A percentile compares a stretch with the other conserved stretches of the same genome.
Evolutionary conservation across 53 echinoderm and acorn worm species (phyloP).

Genomic region (Echinometra lucunter): DNA sequence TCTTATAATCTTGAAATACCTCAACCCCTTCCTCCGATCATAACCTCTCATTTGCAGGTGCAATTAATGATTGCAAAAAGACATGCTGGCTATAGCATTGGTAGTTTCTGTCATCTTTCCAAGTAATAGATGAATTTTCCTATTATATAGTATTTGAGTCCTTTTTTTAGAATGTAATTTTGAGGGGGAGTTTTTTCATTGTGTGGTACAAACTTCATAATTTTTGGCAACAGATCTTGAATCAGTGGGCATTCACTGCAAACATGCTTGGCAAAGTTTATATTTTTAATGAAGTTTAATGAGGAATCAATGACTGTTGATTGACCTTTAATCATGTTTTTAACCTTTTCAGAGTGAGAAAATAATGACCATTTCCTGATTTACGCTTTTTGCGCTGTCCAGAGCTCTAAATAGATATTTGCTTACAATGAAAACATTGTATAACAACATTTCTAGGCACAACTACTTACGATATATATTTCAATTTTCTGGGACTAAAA

Average conservation of each 20-base stretch:
- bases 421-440: no score
- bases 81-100: not conserved
- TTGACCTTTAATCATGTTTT: not conserved
- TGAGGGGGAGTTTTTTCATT: not conserved
- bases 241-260: not conserved
- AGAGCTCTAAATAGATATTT: not conserved
- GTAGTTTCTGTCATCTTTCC: not conserved
- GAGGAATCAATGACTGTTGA: not conserved
- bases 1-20: no score
- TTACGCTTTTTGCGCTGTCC: not conserved
- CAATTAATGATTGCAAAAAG: not conserved
- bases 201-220: not conserved
- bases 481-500: no score
- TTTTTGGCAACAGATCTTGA: not conserved
- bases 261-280: conserved; percentile 5
- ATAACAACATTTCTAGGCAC: no score
- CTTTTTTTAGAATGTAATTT: not conserved
- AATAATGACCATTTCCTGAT: conserved; percentile 1
- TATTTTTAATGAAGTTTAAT: not conserved
- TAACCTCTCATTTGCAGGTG: not conserved
- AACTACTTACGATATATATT: no score
- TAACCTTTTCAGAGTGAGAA: not conserved
- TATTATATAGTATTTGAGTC: not conserved
- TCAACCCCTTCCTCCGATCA: not conserved
- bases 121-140: not conserved